A percentile compares a stretch with the other conserved stretches of the same genome.
Evolutionary conservation across 2,888 invertebrate species (phyloP).

Genomic region (Xestia xanthographa): DNA sequence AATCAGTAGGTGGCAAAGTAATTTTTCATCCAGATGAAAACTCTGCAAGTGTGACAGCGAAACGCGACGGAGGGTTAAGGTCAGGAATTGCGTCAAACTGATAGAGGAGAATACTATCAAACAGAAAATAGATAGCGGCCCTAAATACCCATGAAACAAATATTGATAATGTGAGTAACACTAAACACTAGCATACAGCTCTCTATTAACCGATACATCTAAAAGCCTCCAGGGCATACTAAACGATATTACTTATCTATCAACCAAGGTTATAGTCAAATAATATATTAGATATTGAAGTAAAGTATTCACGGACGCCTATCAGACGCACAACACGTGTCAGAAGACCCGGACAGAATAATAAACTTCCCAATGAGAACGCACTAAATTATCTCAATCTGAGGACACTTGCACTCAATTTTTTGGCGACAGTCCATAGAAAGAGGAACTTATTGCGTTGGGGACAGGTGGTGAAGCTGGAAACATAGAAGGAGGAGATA

Average conservation of each 20-base stretch:
- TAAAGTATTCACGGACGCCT: slow-evolving; percentile 45
- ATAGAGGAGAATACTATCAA: slow-evolving; percentile 12
- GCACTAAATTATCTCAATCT: slow-evolving; percentile 56
- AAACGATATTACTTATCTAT: slow-evolving; percentile 24
- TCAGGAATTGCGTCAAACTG: slow-evolving; percentile 13
- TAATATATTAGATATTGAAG: slow-evolving; percentile 47
- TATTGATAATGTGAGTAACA: slow-evolving; percentile 21
- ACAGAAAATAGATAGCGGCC: slow-evolving; percentile 19
- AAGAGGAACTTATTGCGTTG: slow-evolving; percentile 59
- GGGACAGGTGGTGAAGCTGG: slow-evolving; percentile 66
- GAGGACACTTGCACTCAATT: slow-evolving; percentile 48
- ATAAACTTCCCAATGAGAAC: slow-evolving; percentile 58
- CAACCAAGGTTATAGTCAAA: slow-evolving; percentile 58
- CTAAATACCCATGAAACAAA: slow-evolving; percentile 32
- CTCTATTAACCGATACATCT: slow-evolving; percentile 14
- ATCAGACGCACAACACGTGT: slow-evolving; percentile 55
- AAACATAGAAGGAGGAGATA: slow-evolving; percentile 45
- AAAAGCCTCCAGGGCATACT: slow-evolving; percentile 26
- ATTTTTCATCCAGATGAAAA: background rate
- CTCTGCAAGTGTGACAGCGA: background rate
- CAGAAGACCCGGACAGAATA: slow-evolving; percentile 42
- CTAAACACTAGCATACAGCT: slow-evolving; percentile 11
- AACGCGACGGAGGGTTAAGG: background rate
- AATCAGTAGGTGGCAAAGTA: slow-evolving; percentile 7
- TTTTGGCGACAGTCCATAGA: slow-evolving; percentile 75